These are phyloP conservation scores for Meteorus sp. DNA, from an alignment of 1,140 invertebrate species.

Conservation along the genomic window DNA sequence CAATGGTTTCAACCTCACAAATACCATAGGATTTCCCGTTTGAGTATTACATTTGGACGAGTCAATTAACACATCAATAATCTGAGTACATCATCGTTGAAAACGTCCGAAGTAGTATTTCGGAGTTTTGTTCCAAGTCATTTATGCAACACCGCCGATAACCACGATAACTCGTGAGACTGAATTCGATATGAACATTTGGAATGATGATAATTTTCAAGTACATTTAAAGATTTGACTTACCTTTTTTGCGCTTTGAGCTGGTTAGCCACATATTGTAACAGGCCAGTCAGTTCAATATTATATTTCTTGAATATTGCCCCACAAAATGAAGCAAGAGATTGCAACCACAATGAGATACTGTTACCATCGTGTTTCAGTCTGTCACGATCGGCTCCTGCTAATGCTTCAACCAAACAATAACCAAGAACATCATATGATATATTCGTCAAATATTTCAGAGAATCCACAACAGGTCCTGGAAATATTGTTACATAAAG, in stretches of 20 bases:
- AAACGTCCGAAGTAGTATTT: too few relatives aligned
- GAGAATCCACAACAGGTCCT: conserved; percentile 93
- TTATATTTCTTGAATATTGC: conserved; percentile 97
- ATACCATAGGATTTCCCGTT: too few relatives aligned
- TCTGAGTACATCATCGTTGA: neutral
- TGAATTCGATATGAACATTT: neutral
- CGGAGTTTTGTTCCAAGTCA: too few relatives aligned
- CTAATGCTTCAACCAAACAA: conserved; percentile 92
- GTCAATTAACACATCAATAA: too few relatives aligned
- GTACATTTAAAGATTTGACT: conserved; percentile 23
- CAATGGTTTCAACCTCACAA: too few relatives aligned
- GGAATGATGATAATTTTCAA: conserved; percentile 6
- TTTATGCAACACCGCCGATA: too few relatives aligned
- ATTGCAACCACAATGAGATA: conserved; percentile 92
- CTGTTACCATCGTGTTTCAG: conserved; percentile 92
- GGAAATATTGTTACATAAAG: conserved; percentile 17
- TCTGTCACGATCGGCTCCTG: conserved; percentile 71
- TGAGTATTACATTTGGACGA: too few relatives aligned
- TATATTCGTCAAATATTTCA: conserved; percentile 94
- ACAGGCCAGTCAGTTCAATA: conserved; percentile 90
- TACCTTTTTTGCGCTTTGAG: conserved; percentile 94
- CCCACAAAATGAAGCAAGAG: conserved; percentile 91
- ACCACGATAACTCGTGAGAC: neutral
- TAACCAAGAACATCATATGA: conserved; percentile 97
- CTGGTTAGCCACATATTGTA: conserved; percentile 97